Evolutionary conservation across 2,888 invertebrate species (phyloP).

Genomic region (Drosophila paucipuncta): DNA sequence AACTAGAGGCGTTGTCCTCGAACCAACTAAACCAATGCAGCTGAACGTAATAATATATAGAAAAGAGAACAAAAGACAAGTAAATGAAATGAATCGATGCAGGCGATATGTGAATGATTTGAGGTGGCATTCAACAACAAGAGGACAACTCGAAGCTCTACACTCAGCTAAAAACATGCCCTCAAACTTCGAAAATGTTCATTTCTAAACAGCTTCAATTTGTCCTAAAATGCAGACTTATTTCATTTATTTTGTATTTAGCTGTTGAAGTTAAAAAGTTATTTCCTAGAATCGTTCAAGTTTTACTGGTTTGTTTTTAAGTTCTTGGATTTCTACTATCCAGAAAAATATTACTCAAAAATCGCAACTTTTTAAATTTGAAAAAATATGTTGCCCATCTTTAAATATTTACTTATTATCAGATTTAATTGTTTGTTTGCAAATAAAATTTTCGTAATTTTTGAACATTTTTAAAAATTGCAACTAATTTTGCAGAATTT

Average conservation of each 20-base stretch:
- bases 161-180: background rate
- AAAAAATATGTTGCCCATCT: background rate
- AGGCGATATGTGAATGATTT: slow-evolving; percentile 31
- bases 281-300: fast-evolving
- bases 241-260: background rate
- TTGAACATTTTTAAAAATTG: fast-evolving
- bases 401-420: background rate
- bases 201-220: background rate
- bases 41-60: slow-evolving; percentile 44
- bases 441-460: background rate
- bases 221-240: background rate
- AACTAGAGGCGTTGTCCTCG: slow-evolving; percentile 52
- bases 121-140: slow-evolving; percentile 15
- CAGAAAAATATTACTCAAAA: background rate
- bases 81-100: slow-evolving; percentile 41
- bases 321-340: background rate
- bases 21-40: slow-evolving; percentile 71
- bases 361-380: fast-evolving
- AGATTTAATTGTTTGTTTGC: background rate
- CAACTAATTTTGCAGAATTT: background rate
- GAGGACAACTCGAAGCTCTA: background rate
- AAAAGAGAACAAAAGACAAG: slow-evolving; percentile 55
- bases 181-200: background rate
- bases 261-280: background rate
- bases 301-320: background rate